These are phyloP conservation scores for Salticus scenicus DNA, from an alignment of 2,888 invertebrate genomes.

Conservation along the genomic window DNA sequence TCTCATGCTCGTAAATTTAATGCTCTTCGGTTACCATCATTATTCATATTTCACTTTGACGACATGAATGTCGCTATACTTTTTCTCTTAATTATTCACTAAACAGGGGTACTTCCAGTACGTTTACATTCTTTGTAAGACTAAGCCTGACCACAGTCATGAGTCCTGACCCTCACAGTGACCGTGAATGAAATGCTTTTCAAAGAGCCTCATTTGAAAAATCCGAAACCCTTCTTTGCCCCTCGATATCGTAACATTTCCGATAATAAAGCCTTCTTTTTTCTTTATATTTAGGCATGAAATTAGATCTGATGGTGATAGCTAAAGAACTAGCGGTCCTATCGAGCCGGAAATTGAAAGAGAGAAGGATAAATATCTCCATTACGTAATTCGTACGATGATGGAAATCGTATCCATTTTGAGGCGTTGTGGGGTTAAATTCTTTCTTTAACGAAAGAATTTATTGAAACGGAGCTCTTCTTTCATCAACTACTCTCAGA, in stretches of 20 bases:
- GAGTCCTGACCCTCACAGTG: background rate
- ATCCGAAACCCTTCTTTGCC: background rate
- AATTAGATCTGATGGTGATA: background rate
- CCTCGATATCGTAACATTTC: background rate
- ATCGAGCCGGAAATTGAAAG: too few relatives aligned
- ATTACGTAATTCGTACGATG: background rate
- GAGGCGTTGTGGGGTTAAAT: constrained; percentile 21
- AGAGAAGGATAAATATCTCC: background rate
- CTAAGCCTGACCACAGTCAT: too few relatives aligned
- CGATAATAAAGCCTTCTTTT: background rate
- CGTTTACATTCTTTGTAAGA: too few relatives aligned
- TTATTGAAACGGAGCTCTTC: too few relatives aligned
- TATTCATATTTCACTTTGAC: too few relatives aligned
- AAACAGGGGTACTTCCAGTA: too few relatives aligned
- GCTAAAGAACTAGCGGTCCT: background rate
- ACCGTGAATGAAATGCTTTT: background rate
- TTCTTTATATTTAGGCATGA: background rate
- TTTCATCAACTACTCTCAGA: too few relatives aligned
- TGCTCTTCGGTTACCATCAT: too few relatives aligned
- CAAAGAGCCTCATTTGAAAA: background rate
- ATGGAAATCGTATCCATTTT: background rate
- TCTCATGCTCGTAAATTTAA: too few relatives aligned
- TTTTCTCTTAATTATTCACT: too few relatives aligned
- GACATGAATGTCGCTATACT: too few relatives aligned
- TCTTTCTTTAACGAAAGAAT: too few relatives aligned